These are phyloP conservation scores for Sterrhoptilus dennistouni DNA, from an alignment of 2,113 vertebrate species.

Conservation along the genomic window DNA sequence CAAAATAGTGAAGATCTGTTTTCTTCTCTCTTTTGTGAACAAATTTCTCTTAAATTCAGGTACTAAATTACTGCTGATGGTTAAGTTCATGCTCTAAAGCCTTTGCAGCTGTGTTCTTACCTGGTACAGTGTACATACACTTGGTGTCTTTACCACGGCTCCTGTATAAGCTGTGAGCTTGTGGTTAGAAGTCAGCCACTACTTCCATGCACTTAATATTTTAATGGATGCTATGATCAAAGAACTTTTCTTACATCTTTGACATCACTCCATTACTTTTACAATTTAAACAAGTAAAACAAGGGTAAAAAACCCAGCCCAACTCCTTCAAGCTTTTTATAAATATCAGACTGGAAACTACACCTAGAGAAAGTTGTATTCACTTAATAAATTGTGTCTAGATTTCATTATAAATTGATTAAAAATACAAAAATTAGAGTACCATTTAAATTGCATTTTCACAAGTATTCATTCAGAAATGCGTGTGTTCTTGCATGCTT, in stretches of 20 bases:
- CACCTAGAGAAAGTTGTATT: neutral
- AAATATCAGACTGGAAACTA: neutral
- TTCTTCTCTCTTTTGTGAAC: neutral
- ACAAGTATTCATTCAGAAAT: neutral
- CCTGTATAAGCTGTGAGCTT: neutral
- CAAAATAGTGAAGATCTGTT: neutral
- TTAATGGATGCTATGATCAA: neutral
- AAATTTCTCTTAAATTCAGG: neutral
- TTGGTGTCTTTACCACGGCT: neutral
- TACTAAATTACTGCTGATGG: neutral
- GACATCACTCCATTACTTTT: neutral
- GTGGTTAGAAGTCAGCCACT: neutral
- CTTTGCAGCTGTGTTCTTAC: neutral
- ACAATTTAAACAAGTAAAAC: neutral
- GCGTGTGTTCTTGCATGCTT: neutral
- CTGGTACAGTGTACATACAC: neutral
- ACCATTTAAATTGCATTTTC: neutral
- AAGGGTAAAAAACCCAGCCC: neutral
- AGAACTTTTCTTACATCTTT: neutral
- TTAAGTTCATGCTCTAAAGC: neutral
- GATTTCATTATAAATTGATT: neutral
- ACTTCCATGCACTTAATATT: neutral
- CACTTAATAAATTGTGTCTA: neutral
- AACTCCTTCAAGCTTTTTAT: neutral
- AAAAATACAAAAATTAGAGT: neutral